Percentiles rank a stretch among this genome's conserved stretches.
These are phyloP conservation scores for Bombus confusus DNA, from an alignment of 1,140 invertebrate species.

Conservation along the genomic window DNA sequence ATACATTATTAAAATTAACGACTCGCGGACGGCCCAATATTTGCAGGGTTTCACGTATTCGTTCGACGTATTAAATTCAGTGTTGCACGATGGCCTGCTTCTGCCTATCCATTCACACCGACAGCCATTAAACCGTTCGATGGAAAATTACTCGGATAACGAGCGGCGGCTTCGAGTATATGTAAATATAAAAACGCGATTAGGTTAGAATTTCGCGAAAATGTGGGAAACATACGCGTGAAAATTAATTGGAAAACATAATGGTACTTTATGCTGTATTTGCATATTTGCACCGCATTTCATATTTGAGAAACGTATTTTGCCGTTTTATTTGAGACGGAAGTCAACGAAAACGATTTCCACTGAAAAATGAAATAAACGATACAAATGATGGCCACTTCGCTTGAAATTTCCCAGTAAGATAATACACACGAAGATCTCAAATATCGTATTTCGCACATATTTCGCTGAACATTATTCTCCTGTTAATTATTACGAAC, in stretches of 20 bases:
- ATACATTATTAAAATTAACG: slow-evolving; percentile 49
- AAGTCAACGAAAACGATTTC: background rate
- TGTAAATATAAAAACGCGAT: background rate
- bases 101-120: background rate
- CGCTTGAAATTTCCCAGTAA: no score
- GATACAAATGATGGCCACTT: background rate
- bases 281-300: no score
- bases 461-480: background rate
- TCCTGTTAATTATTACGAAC: background rate
- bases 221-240: background rate
- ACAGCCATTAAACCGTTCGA: background rate
- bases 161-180: no score
- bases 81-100: background rate
- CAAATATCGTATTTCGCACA: background rate
- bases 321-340: background rate
- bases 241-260: no score
- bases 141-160: background rate
- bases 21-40: background rate
- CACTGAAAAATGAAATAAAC: background rate
- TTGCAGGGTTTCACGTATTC: background rate
- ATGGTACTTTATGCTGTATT: background rate
- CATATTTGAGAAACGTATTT: background rate
- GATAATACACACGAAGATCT: background rate
- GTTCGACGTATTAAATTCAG: slow-evolving; percentile 5
- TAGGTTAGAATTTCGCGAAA: background rate